Evolutionary conservation across 2,797 vertebrate species (phyloP).

Genomic region (Lepidocolaptes lacrymiger): DNA sequence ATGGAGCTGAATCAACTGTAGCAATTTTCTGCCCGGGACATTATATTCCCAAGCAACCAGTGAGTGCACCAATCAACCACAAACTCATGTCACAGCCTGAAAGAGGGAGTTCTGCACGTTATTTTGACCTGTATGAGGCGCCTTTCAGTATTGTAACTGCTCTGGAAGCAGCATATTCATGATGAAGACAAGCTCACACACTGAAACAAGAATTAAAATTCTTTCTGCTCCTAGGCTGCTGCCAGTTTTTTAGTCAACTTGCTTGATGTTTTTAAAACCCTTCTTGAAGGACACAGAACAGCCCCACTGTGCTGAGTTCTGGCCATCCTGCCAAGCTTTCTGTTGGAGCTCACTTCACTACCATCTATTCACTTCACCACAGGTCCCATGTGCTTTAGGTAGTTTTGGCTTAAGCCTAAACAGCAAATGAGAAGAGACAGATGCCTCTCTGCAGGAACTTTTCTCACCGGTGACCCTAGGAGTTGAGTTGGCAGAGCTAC

Average conservation of each 20-base stretch:
- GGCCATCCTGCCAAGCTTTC: background rate
- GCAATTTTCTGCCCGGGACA: background rate
- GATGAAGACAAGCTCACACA: background rate
- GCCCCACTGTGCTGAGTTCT: background rate
- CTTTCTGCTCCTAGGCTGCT: background rate
- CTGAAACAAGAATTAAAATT: background rate
- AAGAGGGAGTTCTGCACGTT: background rate
- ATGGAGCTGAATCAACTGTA: background rate
- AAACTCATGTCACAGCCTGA: background rate
- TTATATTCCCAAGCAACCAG: background rate
- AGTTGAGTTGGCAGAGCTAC: conserved; percentile 6
- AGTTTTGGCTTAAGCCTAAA: conserved; percentile 5
- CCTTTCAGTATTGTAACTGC: background rate
- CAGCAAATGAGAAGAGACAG: conserved; percentile 34
- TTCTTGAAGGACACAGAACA: background rate
- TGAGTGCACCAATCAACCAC: background rate
- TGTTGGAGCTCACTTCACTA: background rate
- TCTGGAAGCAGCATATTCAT: background rate
- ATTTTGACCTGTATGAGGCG: background rate
- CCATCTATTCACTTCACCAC: background rate
- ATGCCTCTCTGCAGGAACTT: conserved; percentile 43
- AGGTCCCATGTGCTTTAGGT: background rate
- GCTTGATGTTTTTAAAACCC: background rate
- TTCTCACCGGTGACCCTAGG: background rate
- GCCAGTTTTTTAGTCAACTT: background rate